Base-by-base conservation (phyloP, 2,113 vertebrate species). In the Myotis davidii region DNA sequence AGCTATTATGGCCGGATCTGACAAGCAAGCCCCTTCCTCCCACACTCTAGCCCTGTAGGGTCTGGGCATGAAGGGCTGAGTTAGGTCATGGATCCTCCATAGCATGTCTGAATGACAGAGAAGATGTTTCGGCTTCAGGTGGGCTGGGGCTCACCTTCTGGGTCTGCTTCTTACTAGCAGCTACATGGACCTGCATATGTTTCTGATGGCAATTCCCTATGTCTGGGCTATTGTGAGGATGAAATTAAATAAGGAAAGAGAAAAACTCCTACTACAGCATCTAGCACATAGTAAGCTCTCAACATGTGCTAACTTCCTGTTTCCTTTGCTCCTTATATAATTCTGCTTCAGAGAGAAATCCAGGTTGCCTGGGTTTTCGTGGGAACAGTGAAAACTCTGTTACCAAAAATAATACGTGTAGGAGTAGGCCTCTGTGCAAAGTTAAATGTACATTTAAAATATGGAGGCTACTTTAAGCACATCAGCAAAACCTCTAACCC, bases 281-380 rank as follows among this genome's bases (percentile, higher is more conserved):
- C 42, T 34, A 13, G 23, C 64, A 65, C 48, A 48, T 9, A 90
- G 64, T 29, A 69, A 74, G 76, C 61, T 72, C 59, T 45, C 50
- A 76, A 23, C 42, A 42, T 1, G n/a, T 54, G 88, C 32, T 65
- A 18, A 69, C 9, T 92, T 91, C 93, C 82, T 27, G 72, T 88
- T 77, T 92, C 54, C 67, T 81, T 88, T 89, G 72, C 61, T 93
- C 82, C 96, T 92, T 94, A 96, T 1, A 6, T 90, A 97, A 97
- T 81, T 85, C 88, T 79, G 89, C 56, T 54, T 88, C 39, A 0
- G 32, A 86, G 72, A 77, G 69, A 83, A 96, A 94, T 59, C 39
- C 48, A 64, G 83, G 86, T 59, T 85, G 77, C 88, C 86, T 52
- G 59, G 65, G 27, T 65, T 78, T 84, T 90, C 61, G 73, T 86